Base-by-base conservation (phyloP, 2,113 vertebrate genomes). In the Glareola pratincola region DNA sequence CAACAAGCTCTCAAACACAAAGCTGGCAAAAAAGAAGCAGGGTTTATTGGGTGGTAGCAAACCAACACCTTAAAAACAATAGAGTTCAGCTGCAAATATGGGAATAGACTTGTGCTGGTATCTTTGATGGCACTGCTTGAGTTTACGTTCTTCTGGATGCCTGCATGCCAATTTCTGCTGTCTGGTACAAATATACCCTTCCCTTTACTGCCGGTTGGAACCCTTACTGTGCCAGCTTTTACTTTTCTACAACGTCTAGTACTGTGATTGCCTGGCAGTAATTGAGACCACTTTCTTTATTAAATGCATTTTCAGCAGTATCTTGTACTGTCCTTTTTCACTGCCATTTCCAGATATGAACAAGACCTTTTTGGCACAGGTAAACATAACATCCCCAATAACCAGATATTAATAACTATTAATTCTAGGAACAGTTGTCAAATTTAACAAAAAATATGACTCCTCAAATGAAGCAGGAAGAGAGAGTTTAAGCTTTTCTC, bases 101-200 rank as follows among this genome's bases (percentile, higher is more conserved):
- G 39, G 27, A 39, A 18, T 13, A 62, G 68, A 53, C 4, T 10
- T 30, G 39, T 36, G 36, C 53, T 43, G 47, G 18, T 22, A 7
- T 12, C 69, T 54, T 12, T 14, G 53, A 4, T 22, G 56, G 51
- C 73, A 16, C 37, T 30, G 5, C 37, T 37, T 2, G 8, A 66
- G 32, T 41, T 72, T 9, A 26, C 0, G 0, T 43, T 24, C 23
- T 6, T 4, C 26, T 14, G 10, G 30, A 26, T 3, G 3, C 2
- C 47, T 26, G 17, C 16, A 19, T 5, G 12, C 12, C 76, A 77
- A 1, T 14, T 72, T 81, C 54, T 78, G 22, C 43, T 59, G 50
- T 53, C 62, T 56, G 26, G 6, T 6, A 78, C 27, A 16, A 22
- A 32, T 12, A 64, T 0, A 57, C 5, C 12, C 14, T 13, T 30